Conservation (phyloP, 2,113 vertebrate genomes). For the Morone chrysops region DNA sequence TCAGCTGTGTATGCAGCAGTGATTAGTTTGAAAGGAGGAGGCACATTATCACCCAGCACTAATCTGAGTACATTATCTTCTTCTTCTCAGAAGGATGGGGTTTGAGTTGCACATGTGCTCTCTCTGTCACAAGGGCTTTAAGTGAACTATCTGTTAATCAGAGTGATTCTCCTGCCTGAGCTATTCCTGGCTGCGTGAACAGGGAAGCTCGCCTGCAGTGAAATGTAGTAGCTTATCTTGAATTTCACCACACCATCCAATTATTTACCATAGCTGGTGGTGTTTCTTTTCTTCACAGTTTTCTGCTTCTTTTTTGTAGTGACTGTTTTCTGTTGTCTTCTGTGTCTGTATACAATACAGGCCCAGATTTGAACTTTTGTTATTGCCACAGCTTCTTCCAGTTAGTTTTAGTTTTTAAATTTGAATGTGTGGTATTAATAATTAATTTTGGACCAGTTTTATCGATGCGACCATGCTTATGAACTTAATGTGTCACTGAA, state of each 20-base stretch:
- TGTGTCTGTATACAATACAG: neutral
- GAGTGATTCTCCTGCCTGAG: slow-evolving; percentile 47
- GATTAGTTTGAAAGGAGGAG: slow-evolving; percentile 16
- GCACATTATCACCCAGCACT: slow-evolving; percentile 16
- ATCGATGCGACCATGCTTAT: slow-evolving; percentile 16
- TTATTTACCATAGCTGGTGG: slow-evolving; percentile 8
- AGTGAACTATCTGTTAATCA: slow-evolving; percentile 66
- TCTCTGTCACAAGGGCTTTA: slow-evolving; percentile 54
- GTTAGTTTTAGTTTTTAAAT: neutral
- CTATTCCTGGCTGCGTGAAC: slow-evolving; percentile 52
- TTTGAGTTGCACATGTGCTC: slow-evolving; percentile 26
- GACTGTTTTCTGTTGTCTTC: neutral
- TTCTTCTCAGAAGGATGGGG: slow-evolving; percentile 25
- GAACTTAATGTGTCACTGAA: neutral
- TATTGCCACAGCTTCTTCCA: neutral
- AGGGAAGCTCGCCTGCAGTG: slow-evolving; percentile 31
- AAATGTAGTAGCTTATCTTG: slow-evolving; percentile 48
- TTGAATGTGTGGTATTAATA: slow-evolving; percentile 17
- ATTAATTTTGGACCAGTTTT: slow-evolving; percentile 40
- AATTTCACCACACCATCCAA: slow-evolving; percentile 12
- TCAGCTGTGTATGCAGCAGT: neutral
- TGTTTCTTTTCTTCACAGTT: neutral
- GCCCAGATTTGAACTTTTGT: neutral
- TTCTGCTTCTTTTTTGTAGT: neutral
- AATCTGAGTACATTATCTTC: slow-evolving; percentile 25